phyloP scores from a whole-genome alignment of 1,140 invertebrate genomes.

The Drosophila navojoa region DNA sequence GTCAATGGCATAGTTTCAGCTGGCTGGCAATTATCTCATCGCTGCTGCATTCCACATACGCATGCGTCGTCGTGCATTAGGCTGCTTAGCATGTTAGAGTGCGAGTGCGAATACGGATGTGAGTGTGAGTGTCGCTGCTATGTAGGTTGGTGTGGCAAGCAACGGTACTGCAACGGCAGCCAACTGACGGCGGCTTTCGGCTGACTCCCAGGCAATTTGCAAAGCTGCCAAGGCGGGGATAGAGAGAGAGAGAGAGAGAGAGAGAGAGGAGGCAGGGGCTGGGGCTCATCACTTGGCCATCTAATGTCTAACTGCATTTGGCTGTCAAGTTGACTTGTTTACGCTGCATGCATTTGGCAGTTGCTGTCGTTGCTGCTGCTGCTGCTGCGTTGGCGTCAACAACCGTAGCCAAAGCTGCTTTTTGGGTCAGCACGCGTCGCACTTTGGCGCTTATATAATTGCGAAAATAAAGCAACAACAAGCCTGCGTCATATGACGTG shows the following conservation, averaged over 20 bases:
- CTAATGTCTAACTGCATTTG: slow-evolving; percentile 74
- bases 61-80: slow-evolving; percentile 42
- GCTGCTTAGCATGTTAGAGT: slow-evolving; percentile 40
- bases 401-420: slow-evolving; percentile 56
- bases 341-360: slow-evolving; percentile 53
- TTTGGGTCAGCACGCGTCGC: slow-evolving; percentile 74
- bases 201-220: slow-evolving; percentile 58
- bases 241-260: too few relatives aligned
- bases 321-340: slow-evolving; percentile 77
- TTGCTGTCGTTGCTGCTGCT: slow-evolving; percentile 40
- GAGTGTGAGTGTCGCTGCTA: slow-evolving; percentile 35
- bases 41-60: slow-evolving; percentile 59
- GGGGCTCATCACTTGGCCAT: slow-evolving; percentile 74
- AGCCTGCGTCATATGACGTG: slow-evolving; percentile 59
- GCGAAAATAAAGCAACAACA: slow-evolving; percentile 5
- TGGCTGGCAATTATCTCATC: slow-evolving; percentile 68
- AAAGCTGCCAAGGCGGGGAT: slow-evolving; percentile 34
- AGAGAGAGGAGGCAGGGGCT: neutral
- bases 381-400: slow-evolving; percentile 69
- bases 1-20: slow-evolving; percentile 15
- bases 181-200: slow-evolving; percentile 39
- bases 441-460: slow-evolving; percentile 66
- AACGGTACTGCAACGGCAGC: slow-evolving; percentile 61
- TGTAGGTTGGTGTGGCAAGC: slow-evolving; percentile 79
- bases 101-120: slow-evolving; percentile 5